These are phyloP conservation scores for Gambelia wislizenii DNA, from an alignment of 2,797 vertebrate species.

Conservation along the genomic window DNA sequence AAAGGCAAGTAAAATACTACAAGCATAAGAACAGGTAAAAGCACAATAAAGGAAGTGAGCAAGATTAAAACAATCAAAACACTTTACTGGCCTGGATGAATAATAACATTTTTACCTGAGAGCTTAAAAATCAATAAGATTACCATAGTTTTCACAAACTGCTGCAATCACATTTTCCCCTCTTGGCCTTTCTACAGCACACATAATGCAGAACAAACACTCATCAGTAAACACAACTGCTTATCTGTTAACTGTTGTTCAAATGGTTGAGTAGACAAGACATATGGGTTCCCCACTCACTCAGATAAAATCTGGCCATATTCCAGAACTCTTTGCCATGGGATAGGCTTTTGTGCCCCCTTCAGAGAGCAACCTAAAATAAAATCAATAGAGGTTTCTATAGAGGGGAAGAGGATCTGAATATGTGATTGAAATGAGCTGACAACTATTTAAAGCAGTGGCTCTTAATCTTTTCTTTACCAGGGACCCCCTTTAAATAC, in stretches of 20 bases:
- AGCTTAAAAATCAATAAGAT: not conserved
- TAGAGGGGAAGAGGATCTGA: not conserved
- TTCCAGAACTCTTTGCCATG: no score
- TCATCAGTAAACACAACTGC: not conserved
- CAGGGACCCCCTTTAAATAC: no score
- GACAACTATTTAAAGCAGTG: not conserved
- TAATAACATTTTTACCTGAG: not conserved
- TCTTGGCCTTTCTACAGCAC: not conserved
- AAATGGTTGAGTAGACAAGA: no score
- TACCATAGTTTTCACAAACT: not conserved
- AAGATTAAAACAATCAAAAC: not conserved
- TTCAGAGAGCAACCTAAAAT: not conserved
- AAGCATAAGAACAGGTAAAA: not conserved
- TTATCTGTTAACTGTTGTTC: no score
- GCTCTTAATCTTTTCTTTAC: no score
- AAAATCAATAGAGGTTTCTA: not conserved
- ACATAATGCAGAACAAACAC: not conserved
- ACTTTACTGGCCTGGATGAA: not conserved
- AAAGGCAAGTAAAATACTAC: not conserved
- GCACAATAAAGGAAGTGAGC: not conserved
- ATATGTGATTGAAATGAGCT: not conserved
- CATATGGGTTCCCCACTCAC: no score
- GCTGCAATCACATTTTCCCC: not conserved
- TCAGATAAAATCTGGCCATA: no score
- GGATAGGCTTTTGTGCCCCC: no score